Percentiles rank a stretch among this genome's conserved stretches.
Evolutionary conservation across 2,113 vertebrate genomes (phyloP).

Genomic region (Loxodonta africana): DNA sequence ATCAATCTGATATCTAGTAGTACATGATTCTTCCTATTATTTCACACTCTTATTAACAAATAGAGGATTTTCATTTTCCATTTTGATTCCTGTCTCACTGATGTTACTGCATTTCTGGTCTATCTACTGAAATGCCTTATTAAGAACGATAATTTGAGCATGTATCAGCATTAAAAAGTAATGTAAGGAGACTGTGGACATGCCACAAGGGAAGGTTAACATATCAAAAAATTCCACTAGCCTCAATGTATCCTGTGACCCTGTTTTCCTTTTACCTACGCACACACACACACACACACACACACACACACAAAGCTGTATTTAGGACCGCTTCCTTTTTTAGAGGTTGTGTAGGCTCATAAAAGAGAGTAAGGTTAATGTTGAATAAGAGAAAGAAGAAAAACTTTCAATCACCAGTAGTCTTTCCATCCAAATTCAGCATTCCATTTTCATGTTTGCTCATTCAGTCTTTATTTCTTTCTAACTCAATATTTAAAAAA

Average conservation of each 20-base stretch:
- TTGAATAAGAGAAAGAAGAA: neutral
- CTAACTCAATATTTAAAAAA: neutral
- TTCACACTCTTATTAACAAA: neutral
- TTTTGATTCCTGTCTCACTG: conserved; percentile 6
- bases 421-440: neutral
- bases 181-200: neutral
- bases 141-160: neutral
- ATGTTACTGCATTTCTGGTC: neutral
- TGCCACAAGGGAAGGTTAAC: neutral
- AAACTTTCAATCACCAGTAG: neutral
- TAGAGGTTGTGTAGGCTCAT: neutral
- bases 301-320: no score
- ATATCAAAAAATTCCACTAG: neutral
- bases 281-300: no score
- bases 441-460: neutral
- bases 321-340: neutral
- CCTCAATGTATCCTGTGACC: neutral
- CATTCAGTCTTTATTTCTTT: no score
- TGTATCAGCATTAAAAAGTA: conserved; percentile 5
- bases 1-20: neutral
- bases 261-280: neutral
- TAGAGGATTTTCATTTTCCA: conserved; percentile 24
- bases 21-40: neutral
- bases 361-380: neutral
- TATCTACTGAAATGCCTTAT: conserved; percentile 33